Evolutionary conservation across 2,113 vertebrate genomes (phyloP).

Genomic region (Esox niger): DNA sequence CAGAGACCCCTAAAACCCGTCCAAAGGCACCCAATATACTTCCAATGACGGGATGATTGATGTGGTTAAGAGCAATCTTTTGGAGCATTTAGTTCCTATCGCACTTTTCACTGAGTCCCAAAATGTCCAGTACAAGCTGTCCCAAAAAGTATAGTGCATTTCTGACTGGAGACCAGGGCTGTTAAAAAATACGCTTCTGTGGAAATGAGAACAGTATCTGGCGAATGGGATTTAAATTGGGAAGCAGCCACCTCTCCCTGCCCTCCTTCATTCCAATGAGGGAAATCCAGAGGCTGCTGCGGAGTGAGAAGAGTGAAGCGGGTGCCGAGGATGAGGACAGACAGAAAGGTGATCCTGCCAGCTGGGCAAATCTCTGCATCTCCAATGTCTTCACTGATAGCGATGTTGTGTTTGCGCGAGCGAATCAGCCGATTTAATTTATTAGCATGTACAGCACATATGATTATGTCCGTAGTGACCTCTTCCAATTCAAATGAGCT

Average conservation of each 20-base stretch:
- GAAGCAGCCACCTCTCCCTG: neutral
- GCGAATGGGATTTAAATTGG: no score
- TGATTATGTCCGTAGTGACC: no score
- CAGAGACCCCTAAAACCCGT: neutral
- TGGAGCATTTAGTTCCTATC: neutral
- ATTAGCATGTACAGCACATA: no score
- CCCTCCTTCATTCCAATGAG: neutral
- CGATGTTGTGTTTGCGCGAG: no score
- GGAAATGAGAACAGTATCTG: no score
- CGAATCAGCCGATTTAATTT: no score
- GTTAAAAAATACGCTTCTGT: neutral
- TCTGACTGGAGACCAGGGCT: neutral
- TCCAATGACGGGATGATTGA: slow-evolving; percentile 24
- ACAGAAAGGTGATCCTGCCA: no score
- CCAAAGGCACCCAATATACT: slow-evolving; percentile 21
- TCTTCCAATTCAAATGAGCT: no score
- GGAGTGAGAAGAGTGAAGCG: neutral
- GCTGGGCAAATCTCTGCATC: no score
- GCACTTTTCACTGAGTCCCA: neutral
- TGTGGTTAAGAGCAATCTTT: neutral
- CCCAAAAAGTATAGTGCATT: no score
- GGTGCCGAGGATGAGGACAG: neutral
- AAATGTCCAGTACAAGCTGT: no score
- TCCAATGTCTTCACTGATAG: no score
- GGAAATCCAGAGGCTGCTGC: neutral